Percentiles rank a stretch among this genome's conserved stretches.
Evolutionary conservation across 2,797 vertebrate genomes (phyloP).

Genomic region (Dermochelys coriacea): DNA sequence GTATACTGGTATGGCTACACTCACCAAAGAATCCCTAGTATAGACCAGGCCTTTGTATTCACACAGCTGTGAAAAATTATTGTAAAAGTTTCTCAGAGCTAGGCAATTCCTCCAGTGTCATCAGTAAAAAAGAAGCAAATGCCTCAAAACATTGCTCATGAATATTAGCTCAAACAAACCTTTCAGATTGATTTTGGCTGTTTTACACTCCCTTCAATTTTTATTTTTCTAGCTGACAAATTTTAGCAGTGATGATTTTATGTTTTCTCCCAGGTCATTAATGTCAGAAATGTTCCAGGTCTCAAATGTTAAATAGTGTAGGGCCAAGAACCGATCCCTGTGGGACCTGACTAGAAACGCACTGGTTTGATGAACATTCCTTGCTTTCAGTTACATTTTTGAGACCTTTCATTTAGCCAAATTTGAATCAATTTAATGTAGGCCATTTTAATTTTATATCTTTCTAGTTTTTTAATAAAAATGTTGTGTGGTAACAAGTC

Average conservation of each 20-base stretch:
- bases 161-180: not conserved
- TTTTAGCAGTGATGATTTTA: not conserved
- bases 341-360: not conserved
- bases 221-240: not conserved
- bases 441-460: not conserved
- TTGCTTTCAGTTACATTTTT: not conserved
- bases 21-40: too few relatives aligned
- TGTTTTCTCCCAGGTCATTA: not conserved
- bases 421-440: not conserved
- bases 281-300: not conserved
- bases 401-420: not conserved
- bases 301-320: not conserved
- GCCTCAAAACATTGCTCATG: not conserved
- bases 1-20: too few relatives aligned
- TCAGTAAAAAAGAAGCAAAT: not conserved
- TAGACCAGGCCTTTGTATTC: not conserved
- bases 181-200: not conserved
- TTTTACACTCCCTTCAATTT: not conserved
- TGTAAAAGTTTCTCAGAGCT: not conserved
- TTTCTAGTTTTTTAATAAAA: not conserved
- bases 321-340: not conserved
- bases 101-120: conserved; percentile 4
- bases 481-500: not conserved
- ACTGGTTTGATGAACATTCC: not conserved
- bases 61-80: not conserved